Conservation (phyloP, 1,140 invertebrate species). For the Babylonia areolata region DNA sequence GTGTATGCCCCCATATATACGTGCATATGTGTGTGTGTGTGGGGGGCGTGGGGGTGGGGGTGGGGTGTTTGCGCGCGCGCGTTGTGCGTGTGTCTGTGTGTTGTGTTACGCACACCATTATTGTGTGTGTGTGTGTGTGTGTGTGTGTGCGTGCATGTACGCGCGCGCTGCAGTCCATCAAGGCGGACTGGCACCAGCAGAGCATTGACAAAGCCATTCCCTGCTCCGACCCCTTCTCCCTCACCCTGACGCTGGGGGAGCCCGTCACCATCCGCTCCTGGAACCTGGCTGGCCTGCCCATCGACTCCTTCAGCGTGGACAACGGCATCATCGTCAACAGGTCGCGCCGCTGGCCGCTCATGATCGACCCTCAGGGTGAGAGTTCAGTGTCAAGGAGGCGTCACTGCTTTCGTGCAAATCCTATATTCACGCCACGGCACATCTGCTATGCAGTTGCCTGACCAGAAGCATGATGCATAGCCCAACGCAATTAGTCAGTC, state of each 20-base stretch:
- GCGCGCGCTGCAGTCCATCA: neutral
- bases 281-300: conserved; percentile 70
- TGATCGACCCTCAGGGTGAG: conserved; percentile 71
- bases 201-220: conserved; percentile 53
- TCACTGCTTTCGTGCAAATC: too few species aligned
- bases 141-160: neutral
- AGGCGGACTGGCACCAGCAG: neutral
- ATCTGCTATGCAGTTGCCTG: too few species aligned
- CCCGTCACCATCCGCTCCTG: conserved; percentile 66
- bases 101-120: too few species aligned
- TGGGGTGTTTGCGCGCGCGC: too few species aligned
- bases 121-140: neutral
- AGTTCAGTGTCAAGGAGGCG: too few species aligned
- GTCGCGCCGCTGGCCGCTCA: conserved; percentile 68
- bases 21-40: too few species aligned
- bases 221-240: conserved; percentile 63
- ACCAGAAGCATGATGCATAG: too few species aligned
- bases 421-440: too few species aligned
- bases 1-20: too few species aligned
- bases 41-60: too few species aligned
- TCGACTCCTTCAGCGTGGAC: conserved; percentile 71
- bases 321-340: conserved; percentile 69
- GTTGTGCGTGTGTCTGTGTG: too few species aligned
- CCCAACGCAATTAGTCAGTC: too few species aligned
- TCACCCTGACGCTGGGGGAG: conserved; percentile 65